phyloP scores from a whole-genome alignment of 2,113 vertebrate species.

The Heterotilapia buettikoferi region DNA sequence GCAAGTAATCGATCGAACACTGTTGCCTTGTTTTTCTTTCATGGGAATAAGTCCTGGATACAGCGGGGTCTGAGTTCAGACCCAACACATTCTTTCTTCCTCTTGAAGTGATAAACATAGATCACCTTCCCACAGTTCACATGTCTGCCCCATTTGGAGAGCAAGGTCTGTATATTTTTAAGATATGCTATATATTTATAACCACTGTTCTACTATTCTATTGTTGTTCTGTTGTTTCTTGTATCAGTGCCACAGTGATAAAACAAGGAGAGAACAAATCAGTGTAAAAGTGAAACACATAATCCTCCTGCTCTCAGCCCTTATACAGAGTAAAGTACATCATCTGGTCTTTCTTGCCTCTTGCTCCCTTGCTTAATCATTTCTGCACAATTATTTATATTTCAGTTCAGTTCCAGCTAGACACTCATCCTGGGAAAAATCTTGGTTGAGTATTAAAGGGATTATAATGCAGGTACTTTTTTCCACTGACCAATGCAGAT shows the following conservation, averaged over 20 bases:
- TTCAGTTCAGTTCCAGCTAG: not conserved
- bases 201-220: not conserved
- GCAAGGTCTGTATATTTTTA: not conserved
- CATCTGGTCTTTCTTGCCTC: not conserved
- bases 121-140: not conserved
- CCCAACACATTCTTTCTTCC: not conserved
- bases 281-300: not conserved
- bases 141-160: not conserved
- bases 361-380: not conserved
- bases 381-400: not conserved
- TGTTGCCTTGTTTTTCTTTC: too few species aligned
- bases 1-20: too few species aligned
- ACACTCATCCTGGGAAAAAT: not conserved
- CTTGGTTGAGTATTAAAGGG: not conserved
- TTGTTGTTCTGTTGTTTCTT: not conserved
- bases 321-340: not conserved
- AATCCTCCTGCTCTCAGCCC: not conserved
- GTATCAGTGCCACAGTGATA: not conserved
- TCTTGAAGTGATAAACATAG: not conserved
- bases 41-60: too few species aligned
- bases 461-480: not conserved
- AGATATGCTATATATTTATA: not conserved
- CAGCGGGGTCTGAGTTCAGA: too few species aligned
- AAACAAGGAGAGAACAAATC: not conserved
- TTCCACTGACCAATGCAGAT: not conserved